Conservation (phyloP, 1,140 invertebrate genomes). For the Lepidurus arcticus region DNA sequence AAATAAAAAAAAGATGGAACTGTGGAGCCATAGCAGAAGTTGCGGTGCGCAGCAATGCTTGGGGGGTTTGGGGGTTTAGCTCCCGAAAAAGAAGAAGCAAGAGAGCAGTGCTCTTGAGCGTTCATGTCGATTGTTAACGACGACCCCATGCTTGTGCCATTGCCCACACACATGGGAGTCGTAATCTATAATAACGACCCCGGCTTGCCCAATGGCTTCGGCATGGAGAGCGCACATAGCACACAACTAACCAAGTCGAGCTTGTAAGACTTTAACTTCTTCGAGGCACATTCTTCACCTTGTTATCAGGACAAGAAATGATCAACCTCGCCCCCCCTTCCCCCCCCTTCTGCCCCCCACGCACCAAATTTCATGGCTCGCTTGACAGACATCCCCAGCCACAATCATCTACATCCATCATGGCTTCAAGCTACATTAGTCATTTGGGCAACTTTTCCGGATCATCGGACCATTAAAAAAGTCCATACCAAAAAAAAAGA, state of each 20-base stretch:
- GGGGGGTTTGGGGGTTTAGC: no score
- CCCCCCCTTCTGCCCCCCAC: background rate
- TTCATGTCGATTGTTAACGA: slow-evolving; percentile 9
- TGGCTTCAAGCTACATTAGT: slow-evolving; percentile 10
- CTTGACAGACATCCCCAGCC: slow-evolving; percentile 1
- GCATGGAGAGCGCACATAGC: background rate
- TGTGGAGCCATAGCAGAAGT: no score
- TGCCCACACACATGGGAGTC: slow-evolving; percentile 13
- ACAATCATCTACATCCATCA: slow-evolving; percentile 19
- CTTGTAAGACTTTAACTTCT: background rate
- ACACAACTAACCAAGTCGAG: slow-evolving; percentile 1
- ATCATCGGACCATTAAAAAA: slow-evolving; percentile 15
- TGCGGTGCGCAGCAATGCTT: no score
- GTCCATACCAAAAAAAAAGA: background rate
- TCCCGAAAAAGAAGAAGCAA: no score
- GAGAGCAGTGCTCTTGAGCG: background rate
- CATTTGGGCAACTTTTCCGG: slow-evolving; percentile 8
- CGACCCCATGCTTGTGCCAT: slow-evolving; percentile 1
- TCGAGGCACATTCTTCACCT: slow-evolving; percentile 11
- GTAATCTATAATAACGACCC: slow-evolving; percentile 16
- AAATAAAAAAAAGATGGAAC: no score
- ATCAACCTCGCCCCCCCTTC: background rate
- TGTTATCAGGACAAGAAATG: slow-evolving; percentile 22
- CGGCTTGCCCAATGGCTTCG: background rate
- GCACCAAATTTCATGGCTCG: slow-evolving; percentile 12